phyloP scores from a whole-genome alignment of 2,888 invertebrate genomes.

The Chrysotoxum bicinctum region DNA sequence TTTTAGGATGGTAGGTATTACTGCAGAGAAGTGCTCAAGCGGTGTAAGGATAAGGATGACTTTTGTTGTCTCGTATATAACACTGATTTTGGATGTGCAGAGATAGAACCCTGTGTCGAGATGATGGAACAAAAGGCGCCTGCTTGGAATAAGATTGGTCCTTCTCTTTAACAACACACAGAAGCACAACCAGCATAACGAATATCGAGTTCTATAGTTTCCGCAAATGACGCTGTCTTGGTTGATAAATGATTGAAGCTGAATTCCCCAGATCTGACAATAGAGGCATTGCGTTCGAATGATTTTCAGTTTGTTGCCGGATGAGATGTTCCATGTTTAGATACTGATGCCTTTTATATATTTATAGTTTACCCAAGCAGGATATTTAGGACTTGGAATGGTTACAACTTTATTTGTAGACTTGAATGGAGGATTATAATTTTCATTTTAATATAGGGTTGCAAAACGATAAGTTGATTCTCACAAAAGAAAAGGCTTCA shows the following conservation, averaged over 20 bases:
- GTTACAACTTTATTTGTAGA: slow-evolving; percentile 12
- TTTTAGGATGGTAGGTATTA: slow-evolving; percentile 16
- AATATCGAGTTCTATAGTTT: slow-evolving; percentile 11
- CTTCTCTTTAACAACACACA: background rate
- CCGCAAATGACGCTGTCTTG: slow-evolving; percentile 50
- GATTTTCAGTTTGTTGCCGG: slow-evolving; percentile 45
- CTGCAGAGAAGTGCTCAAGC: slow-evolving; percentile 1
- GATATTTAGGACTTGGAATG: slow-evolving; percentile 19
- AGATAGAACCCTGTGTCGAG: background rate
- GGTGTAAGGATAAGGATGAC: slow-evolving; percentile 22
- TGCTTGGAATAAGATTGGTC: slow-evolving; percentile 19
- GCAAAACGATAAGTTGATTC: background rate
- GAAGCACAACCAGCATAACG: background rate
- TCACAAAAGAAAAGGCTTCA: background rate
- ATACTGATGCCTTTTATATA: background rate
- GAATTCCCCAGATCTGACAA: slow-evolving; percentile 51
- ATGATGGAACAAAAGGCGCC: slow-evolving; percentile 40
- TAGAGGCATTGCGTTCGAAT: slow-evolving; percentile 57
- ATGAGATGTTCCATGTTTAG: slow-evolving; percentile 20
- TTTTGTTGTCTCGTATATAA: slow-evolving; percentile 9
- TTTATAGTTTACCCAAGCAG: background rate
- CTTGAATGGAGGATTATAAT: slow-evolving; percentile 42
- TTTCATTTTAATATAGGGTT: slow-evolving; percentile 10
- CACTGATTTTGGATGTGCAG: background rate
- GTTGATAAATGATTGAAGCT: slow-evolving; percentile 72